Evolutionary conservation across 2,113 vertebrate species (phyloP).

Genomic region (Felis chaus): DNA sequence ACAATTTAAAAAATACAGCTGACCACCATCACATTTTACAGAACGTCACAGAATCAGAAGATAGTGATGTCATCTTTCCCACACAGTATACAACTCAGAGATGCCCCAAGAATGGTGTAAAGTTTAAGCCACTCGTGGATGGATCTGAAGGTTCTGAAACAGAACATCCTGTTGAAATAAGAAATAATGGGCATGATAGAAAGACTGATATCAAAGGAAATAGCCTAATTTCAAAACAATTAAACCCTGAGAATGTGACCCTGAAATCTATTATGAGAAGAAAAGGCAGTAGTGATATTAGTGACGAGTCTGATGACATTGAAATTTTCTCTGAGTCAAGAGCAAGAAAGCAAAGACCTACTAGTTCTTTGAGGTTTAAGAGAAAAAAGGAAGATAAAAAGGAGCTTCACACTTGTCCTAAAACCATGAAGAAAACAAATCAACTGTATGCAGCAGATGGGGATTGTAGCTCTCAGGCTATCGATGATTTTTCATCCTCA

Average conservation of each 20-base stretch:
- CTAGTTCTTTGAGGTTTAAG: background rate
- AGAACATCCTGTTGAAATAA: slow-evolving; percentile 43
- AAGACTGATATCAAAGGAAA: background rate
- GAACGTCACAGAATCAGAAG: slow-evolving; percentile 74
- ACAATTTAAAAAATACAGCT: slow-evolving; percentile 18
- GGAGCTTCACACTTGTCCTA: background rate
- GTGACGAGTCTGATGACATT: slow-evolving; percentile 93
- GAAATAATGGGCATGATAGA: background rate
- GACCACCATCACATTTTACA: slow-evolving; percentile 55
- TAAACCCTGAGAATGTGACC: background rate
- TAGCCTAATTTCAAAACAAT: slow-evolving; percentile 55
- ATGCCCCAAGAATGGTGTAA: slow-evolving; percentile 34
- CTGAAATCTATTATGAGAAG: slow-evolving; percentile 44
- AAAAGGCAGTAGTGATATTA: slow-evolving; percentile 79
- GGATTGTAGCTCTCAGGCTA: slow-evolving; percentile 79
- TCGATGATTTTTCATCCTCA: slow-evolving; percentile 89
- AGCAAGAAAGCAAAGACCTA: slow-evolving; percentile 61
- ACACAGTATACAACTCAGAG: slow-evolving; percentile 64
- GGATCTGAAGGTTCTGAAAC: slow-evolving; percentile 62
- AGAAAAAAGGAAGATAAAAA: background rate
- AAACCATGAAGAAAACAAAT: background rate
- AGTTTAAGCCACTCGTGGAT: background rate
- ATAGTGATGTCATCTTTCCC: slow-evolving; percentile 78
- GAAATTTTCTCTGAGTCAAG: slow-evolving; percentile 71
- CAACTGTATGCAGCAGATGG: background rate